Evolutionary conservation across 2,113 vertebrate genomes (phyloP).

Genomic region (Pionites leucogaster): DNA sequence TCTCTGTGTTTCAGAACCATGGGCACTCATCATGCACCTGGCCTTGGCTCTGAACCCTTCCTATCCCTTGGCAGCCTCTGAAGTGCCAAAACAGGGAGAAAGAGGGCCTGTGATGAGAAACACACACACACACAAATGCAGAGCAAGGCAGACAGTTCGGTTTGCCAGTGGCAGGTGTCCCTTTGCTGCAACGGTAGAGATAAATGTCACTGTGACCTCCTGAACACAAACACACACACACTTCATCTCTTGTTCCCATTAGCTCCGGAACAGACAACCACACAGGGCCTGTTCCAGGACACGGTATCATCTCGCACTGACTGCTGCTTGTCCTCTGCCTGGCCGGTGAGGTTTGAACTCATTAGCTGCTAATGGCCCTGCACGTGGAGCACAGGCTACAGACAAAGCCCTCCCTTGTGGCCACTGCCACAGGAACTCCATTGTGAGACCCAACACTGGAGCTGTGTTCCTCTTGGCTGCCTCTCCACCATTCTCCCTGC

Average conservation of each 20-base stretch:
- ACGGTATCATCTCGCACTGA: neutral
- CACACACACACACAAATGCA: neutral
- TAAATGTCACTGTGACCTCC: neutral
- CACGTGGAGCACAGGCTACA: neutral
- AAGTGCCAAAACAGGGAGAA: neutral
- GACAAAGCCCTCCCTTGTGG: slow-evolving; percentile 31
- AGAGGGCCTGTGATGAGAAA: neutral
- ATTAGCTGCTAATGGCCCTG: neutral
- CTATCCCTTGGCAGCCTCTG: neutral
- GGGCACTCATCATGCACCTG: neutral
- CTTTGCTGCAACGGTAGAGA: neutral
- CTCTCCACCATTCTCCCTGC: neutral
- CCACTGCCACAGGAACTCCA: neutral
- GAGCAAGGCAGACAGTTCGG: neutral
- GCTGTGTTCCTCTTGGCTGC: neutral
- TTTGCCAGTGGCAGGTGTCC: neutral
- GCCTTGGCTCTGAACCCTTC: neutral
- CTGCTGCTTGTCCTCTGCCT: neutral
- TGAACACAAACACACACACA: neutral
- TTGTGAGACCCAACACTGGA: neutral
- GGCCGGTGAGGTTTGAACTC: neutral
- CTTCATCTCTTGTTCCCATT: neutral
- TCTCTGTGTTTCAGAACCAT: neutral
- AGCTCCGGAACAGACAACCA: neutral
- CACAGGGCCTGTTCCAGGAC: neutral